Percentiles rank a stretch among this genome's conserved stretches.
Conservation (phyloP, 2,113 vertebrate genomes). For the Macquaria australasica region DNA sequence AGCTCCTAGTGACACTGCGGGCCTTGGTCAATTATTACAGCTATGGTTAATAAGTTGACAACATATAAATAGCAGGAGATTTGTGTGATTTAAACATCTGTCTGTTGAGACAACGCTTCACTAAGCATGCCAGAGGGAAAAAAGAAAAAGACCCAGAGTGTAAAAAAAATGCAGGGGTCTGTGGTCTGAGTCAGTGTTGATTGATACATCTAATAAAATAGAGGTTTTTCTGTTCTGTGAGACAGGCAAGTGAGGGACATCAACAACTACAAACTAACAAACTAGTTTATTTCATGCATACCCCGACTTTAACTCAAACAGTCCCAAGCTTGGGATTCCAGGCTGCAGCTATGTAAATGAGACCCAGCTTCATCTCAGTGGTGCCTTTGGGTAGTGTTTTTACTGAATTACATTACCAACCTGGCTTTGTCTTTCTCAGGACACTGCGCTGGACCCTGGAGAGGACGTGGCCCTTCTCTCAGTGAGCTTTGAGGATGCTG, state of each 20-base stretch:
- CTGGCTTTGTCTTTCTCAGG: conserved; percentile 81
- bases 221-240: too few species aligned
- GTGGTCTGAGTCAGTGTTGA: neutral
- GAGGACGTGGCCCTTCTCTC: conserved; percentile 97
- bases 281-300: too few species aligned
- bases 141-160: neutral
- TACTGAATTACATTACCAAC: neutral
- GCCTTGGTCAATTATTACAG: neutral
- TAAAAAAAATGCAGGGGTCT: neutral
- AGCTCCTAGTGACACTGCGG: neutral
- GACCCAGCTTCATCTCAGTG: neutral
- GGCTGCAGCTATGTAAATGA: neutral
- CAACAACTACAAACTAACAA: too few species aligned
- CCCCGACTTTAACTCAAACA: neutral
- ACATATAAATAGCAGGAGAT: neutral
- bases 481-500: conserved; percentile 97
- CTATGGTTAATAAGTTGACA: neutral
- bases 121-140: neutral
- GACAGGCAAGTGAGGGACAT: too few species aligned
- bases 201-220: neutral
- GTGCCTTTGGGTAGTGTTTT: neutral
- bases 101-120: neutral
- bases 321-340: neutral
- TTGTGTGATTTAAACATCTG: neutral
- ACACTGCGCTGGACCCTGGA: conserved; percentile 95